Evolutionary conservation across 2,113 vertebrate genomes (phyloP), one percentile per base, ranked within the genome.

Genomic region (Guaruba guarouba): DNA sequence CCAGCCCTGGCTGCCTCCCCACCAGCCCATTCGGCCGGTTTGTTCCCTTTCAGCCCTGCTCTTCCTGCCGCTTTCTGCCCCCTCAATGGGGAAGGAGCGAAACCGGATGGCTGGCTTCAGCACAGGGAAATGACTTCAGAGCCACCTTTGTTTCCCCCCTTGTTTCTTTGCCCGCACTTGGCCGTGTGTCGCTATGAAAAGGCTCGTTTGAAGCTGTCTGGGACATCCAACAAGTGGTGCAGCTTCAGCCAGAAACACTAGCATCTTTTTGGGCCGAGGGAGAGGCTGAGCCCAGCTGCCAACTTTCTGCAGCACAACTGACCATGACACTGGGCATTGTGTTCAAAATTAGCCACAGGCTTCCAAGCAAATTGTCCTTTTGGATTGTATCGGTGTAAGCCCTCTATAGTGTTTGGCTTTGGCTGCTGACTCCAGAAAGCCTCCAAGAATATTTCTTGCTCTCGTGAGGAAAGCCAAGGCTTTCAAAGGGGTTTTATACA

Each of bases 61-160:
- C 98, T 99, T 99, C 99, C 99, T 99, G 99, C 98, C 96, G 97
- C 98, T 98, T 98, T 98, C 98, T 98, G 98, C 98, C 97, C 93
- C 97, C 98, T 99, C 99, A 99, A 98, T 98, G 97, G 98, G 97
- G 97, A 96, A 98, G 96, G 98, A 97, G 98, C 66, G 96, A 97
- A 98, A 98, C 98, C 98, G 98, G 98, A 98, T 98, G 98, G 98
- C 98, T 98, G 97, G 97, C 97, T 97, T 96, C 97, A 98, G 98
- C 96, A 93, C 83, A 90, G 98, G 98, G 98, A 99, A 98, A 98
- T 98, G 98, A 98, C 98, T 98, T 98, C 98, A 97, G 98, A 98
- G 98, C 95, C 97, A 98, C 98, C 98, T 98, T 98, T 98, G 98
- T 98, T 97, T 93, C 51, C 22, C 86, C 37, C 69, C 88, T 90